These are phyloP conservation scores for Drosophila subquinaria DNA, from an alignment of 2,888 invertebrate species.

Conservation along the genomic window DNA sequence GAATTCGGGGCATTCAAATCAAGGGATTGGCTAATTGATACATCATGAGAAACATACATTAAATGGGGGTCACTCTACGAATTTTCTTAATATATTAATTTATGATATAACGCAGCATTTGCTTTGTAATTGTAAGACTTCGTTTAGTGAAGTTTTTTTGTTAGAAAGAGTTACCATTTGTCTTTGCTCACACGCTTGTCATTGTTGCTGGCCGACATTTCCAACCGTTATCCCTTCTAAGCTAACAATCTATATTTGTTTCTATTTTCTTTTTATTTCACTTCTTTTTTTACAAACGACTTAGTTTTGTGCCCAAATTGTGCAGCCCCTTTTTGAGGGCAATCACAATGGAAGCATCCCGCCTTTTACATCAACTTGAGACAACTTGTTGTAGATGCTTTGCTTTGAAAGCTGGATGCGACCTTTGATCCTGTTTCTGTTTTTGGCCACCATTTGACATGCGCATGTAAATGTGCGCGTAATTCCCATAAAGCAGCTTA, in stretches of 20 bases:
- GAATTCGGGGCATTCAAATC: slow-evolving; percentile 44
- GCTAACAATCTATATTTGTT: slow-evolving; percentile 59
- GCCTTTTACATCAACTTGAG: slow-evolving; percentile 63
- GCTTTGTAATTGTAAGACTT: slow-evolving; percentile 3
- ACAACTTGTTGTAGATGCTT: slow-evolving; percentile 70
- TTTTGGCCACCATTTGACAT: slow-evolving; percentile 68
- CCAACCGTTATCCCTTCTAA: slow-evolving; percentile 56
- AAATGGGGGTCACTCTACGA: slow-evolving; percentile 31
- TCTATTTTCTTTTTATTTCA: slow-evolving; percentile 32
- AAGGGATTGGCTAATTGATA: slow-evolving; percentile 70
- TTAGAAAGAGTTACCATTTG: slow-evolving; percentile 39
- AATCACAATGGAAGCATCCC: slow-evolving; percentile 68
- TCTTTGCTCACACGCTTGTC: slow-evolving; percentile 47
- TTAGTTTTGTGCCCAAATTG: slow-evolving; percentile 45
- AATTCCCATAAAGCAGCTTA: slow-evolving; percentile 80
- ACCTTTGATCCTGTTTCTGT: slow-evolving; percentile 68
- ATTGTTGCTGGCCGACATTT: slow-evolving; percentile 31
- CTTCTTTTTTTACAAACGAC: slow-evolving; percentile 26
- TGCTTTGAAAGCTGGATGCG: slow-evolving; percentile 68
- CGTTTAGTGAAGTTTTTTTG: neutral
- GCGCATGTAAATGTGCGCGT: slow-evolving; percentile 72
- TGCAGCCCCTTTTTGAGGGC: slow-evolving; percentile 43
- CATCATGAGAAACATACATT: slow-evolving; percentile 46
- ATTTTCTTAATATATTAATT: slow-evolving; percentile 7
- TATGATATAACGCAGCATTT: slow-evolving; percentile 1